Evolutionary conservation across 2,113 vertebrate genomes (phyloP).

Genomic region (Cebus imitator): DNA sequence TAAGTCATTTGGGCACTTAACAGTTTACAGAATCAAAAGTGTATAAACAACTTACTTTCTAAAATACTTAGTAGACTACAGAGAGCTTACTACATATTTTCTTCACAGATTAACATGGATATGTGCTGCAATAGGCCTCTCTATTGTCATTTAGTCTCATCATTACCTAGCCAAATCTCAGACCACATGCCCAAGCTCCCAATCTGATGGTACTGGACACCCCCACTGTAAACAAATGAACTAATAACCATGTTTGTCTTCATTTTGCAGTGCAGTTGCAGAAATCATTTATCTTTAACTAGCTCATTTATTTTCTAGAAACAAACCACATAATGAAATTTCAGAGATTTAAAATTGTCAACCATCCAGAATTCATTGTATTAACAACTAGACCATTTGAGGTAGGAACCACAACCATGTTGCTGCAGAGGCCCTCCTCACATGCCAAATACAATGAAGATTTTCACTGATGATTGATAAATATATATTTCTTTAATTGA

Average conservation of each 20-base stretch:
- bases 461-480: background rate
- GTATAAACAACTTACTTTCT: background rate
- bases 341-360: background rate
- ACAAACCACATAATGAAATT: background rate
- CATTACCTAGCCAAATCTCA: background rate
- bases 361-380: background rate
- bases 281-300: background rate
- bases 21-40: background rate
- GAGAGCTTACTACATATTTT: background rate
- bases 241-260: background rate
- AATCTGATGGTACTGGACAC: background rate
- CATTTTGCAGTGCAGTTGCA: background rate
- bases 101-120: background rate
- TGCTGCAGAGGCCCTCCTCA: background rate
- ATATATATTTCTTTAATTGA: background rate
- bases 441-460: background rate
- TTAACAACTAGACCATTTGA: background rate
- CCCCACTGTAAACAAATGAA: background rate
- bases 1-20: background rate
- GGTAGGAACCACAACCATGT: background rate
- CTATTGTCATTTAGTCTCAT: no score
- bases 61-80: background rate
- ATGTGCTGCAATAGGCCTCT: background rate
- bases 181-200: fast-evolving
- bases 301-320: background rate